phyloP scores from a whole-genome alignment of 2,888 invertebrate species.

The Dione vanillae region DNA sequence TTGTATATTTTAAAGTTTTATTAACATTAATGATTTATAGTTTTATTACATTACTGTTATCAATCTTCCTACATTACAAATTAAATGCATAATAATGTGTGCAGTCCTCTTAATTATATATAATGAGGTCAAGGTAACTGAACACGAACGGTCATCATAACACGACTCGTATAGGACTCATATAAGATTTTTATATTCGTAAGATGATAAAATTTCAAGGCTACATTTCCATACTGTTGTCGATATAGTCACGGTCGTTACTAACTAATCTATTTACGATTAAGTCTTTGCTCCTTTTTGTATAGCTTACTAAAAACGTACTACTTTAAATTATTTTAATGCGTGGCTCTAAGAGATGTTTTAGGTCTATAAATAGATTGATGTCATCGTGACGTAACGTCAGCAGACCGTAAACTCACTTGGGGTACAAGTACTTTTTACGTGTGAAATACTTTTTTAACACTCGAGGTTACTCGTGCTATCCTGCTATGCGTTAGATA shows the following conservation, averaged over 20 bases:
- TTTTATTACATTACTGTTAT: background rate
- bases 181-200: slow-evolving; percentile 18
- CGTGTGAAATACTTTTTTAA: too few species aligned
- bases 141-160: background rate
- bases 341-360: background rate
- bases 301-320: background rate
- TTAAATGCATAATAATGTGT: slow-evolving; percentile 15
- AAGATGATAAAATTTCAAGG: slow-evolving; percentile 32
- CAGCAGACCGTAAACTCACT: too few species aligned
- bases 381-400: too few species aligned
- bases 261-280: background rate
- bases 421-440: too few species aligned
- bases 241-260: slow-evolving; percentile 29
- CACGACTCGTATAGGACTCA: slow-evolving; percentile 1
- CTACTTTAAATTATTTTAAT: background rate
- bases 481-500: background rate
- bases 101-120: slow-evolving; percentile 12
- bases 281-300: background rate
- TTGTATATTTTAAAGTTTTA: too few species aligned
- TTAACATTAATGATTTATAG: background rate
- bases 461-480: too few species aligned
- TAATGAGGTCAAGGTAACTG: slow-evolving; percentile 29
- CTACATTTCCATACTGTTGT: slow-evolving; percentile 30
- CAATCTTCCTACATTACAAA: background rate
- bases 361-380: too few species aligned